Evolutionary conservation across 2,113 vertebrate genomes (phyloP).

Genomic region (Microtus pennsylvanicus): DNA sequence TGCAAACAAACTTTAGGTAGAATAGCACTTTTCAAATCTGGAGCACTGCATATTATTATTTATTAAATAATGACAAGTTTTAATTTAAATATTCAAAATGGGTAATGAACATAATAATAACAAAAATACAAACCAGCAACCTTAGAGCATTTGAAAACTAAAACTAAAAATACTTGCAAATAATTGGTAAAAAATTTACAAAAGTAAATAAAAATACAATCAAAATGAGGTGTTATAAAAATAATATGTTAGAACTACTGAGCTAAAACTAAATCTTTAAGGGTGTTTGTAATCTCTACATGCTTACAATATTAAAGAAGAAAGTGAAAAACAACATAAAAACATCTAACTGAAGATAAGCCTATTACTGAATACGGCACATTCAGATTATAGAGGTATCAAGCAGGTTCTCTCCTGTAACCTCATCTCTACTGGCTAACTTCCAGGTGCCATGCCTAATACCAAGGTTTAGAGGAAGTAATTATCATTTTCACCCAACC

Average conservation of each 20-base stretch:
- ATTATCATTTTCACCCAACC: neutral
- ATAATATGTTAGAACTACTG: neutral
- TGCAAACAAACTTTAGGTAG: neutral
- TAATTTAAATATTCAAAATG: neutral
- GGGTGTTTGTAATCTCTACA: neutral
- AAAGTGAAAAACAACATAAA: neutral
- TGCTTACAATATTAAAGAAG: neutral
- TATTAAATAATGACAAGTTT: neutral
- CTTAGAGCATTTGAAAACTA: neutral
- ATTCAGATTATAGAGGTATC: neutral
- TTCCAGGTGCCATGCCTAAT: neutral
- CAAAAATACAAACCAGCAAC: neutral
- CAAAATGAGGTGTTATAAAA: conserved; percentile 2
- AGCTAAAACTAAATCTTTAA: conserved; percentile 1
- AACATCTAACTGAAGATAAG: neutral
- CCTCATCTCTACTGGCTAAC: neutral
- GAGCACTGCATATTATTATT: neutral
- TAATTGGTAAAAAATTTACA: neutral
- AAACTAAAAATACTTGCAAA: neutral
- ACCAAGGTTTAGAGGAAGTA: neutral
- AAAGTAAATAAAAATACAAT: neutral
- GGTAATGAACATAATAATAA: neutral
- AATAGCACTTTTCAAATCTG: neutral
- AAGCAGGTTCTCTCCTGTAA: neutral
- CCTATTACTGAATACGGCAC: neutral